Percentiles rank a stretch among this genome's conserved stretches.
phyloP scores from a whole-genome alignment of 2,888 invertebrate genomes.

The Didymodactylos carnosus region DNA sequence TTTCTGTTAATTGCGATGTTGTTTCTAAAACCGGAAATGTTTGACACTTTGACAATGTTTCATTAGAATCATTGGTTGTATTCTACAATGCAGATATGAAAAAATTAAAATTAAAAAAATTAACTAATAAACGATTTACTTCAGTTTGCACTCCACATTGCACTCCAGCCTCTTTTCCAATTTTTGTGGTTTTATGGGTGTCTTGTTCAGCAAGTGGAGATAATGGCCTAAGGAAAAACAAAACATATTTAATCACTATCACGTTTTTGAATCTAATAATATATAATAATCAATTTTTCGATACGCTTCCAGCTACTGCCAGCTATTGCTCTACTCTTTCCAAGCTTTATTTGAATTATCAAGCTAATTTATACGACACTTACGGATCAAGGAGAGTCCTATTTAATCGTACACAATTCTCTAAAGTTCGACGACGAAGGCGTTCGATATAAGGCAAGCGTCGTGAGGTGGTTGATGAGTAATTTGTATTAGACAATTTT shows the following conservation, averaged over 20 bases:
- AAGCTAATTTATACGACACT: background rate
- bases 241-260: too few species aligned
- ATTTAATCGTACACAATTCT: background rate
- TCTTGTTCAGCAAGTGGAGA: background rate
- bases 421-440: background rate
- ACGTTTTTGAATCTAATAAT: too few species aligned
- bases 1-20: background rate
- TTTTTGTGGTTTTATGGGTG: background rate
- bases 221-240: too few species aligned
- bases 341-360: too few species aligned
- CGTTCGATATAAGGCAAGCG: background rate
- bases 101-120: background rate
- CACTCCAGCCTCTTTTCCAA: background rate
- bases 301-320: too few species aligned
- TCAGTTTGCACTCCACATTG: background rate
- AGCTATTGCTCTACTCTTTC: too few species aligned
- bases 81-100: background rate
- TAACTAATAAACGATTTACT: background rate
- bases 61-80: background rate
- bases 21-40: background rate
- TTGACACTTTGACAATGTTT: background rate
- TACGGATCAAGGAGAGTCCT: background rate
- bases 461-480: background rate
- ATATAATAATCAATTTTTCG: too few species aligned
- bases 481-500: too few species aligned